These are phyloP conservation scores for Allobates femoralis DNA, from an alignment of 2,797 vertebrate genomes.

Conservation along the genomic window DNA sequence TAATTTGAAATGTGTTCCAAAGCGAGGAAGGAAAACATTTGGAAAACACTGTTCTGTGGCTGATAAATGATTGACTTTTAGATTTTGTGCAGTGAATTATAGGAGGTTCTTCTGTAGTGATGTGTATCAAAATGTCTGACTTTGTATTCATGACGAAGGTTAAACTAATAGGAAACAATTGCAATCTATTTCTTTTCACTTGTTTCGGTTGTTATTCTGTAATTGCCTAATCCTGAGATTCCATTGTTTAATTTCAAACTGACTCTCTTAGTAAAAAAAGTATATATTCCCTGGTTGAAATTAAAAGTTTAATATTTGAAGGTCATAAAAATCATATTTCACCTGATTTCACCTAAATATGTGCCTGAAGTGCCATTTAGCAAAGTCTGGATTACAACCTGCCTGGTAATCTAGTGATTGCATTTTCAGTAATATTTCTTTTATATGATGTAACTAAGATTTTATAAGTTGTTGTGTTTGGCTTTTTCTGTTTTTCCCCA, in stretches of 20 bases:
- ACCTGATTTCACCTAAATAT: not conserved
- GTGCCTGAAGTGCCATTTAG: not conserved
- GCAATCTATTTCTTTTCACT: not conserved
- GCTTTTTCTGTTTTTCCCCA: too few relatives aligned
- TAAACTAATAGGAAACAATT: constrained; percentile 18
- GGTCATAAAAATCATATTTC: not conserved
- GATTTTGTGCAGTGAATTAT: constrained; percentile 40
- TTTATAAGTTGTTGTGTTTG: too few relatives aligned
- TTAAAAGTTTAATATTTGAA: not conserved
- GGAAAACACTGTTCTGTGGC: constrained; percentile 23
- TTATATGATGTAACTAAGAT: too few relatives aligned
- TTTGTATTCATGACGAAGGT: not conserved
- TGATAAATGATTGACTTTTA: constrained; percentile 40
- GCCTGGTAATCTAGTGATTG: too few relatives aligned
- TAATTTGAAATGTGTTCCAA: constrained; percentile 40
- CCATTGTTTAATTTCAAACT: not conserved
- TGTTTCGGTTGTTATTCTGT: not conserved
- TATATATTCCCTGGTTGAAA: not conserved
- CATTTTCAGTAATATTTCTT: too few relatives aligned
- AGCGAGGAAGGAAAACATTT: constrained; percentile 21
- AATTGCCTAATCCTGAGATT: not conserved
- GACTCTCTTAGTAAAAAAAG: not conserved
- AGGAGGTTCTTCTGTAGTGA: not conserved
- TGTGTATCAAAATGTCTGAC: constrained; percentile 9
- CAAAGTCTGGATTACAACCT: not conserved